phyloP scores from a whole-genome alignment of 2,113 vertebrate species.

The Plecturocebus donacophilus region DNA sequence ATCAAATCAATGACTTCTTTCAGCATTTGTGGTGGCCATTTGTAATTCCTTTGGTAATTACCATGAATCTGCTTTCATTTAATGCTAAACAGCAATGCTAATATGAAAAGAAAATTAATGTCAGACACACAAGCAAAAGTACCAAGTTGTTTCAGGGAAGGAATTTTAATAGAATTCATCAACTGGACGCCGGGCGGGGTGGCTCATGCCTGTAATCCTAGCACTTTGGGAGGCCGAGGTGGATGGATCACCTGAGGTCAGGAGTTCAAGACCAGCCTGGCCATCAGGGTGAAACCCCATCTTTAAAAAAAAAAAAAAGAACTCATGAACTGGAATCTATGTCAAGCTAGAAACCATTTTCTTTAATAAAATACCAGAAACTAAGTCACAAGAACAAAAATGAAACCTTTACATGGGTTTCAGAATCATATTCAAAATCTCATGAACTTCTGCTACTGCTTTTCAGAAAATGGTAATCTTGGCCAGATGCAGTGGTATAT shows the following conservation, averaged over 20 bases:
- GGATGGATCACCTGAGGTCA: no score
- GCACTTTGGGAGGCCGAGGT: no score
- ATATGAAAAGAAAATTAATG: constrained; percentile 55
- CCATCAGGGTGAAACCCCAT: no score
- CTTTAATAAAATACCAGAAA: constrained; percentile 65
- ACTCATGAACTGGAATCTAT: background rate
- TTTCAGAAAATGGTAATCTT: constrained; percentile 46
- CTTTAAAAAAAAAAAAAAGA: no score
- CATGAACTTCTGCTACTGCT: constrained; percentile 2
- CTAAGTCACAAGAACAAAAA: constrained; percentile 58
- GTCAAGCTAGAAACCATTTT: constrained; percentile 57
- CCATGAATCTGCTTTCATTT: constrained; percentile 63
- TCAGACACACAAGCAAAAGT: constrained; percentile 26
- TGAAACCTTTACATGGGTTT: constrained; percentile 13
- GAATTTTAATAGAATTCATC: constrained; percentile 54
- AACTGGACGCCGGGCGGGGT: background rate
- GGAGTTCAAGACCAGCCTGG: no score
- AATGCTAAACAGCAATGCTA: constrained; percentile 52
- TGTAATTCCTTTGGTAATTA: constrained; percentile 63
- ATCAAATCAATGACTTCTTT: constrained; percentile 75
- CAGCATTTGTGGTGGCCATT: constrained; percentile 53
- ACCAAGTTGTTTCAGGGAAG: constrained; percentile 36
- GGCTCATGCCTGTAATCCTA: no score
- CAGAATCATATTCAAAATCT: constrained; percentile 24
- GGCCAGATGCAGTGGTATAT: background rate